Evolutionary conservation across 2,797 vertebrate species (phyloP).

Genomic region (Lophius americanus): DNA sequence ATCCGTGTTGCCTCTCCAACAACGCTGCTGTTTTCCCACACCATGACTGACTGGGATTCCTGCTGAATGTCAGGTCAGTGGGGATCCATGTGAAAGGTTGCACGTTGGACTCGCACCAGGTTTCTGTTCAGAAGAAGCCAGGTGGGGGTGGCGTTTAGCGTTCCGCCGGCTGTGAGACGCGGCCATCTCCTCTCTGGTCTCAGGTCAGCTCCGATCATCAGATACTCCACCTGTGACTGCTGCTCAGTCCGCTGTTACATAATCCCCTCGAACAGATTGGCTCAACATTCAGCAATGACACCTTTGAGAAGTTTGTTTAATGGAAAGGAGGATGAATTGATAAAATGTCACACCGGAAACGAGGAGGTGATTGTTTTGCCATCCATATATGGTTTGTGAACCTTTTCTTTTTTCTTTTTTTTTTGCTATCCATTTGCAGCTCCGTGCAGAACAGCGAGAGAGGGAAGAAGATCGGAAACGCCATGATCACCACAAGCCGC

Average conservation of each 20-base stretch:
- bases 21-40: constrained; percentile 15
- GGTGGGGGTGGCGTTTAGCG: constrained; percentile 17
- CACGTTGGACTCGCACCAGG: constrained; percentile 18
- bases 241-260: constrained; percentile 25
- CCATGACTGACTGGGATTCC: constrained; percentile 25
- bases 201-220: constrained; percentile 16
- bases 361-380: neutral
- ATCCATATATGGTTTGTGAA: neutral
- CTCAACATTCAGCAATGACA: constrained; percentile 21
- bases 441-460: constrained; percentile 98
- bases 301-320: constrained; percentile 24
- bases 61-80: constrained; percentile 47
- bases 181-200: constrained; percentile 18
- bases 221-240: constrained; percentile 35
- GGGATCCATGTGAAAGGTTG: constrained; percentile 45
- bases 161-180: constrained; percentile 35
- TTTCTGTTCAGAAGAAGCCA: constrained; percentile 14
- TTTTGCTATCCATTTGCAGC: constrained; percentile 69
- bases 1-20: constrained; percentile 4
- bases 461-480: constrained; percentile 96
- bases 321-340: constrained; percentile 28
- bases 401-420: neutral
- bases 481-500: constrained; percentile 92
- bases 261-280: constrained; percentile 24
- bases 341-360: constrained; percentile 3